phyloP scores from a whole-genome alignment of 2,797 vertebrate genomes.

The Hypotaenidia okinawae region DNA sequence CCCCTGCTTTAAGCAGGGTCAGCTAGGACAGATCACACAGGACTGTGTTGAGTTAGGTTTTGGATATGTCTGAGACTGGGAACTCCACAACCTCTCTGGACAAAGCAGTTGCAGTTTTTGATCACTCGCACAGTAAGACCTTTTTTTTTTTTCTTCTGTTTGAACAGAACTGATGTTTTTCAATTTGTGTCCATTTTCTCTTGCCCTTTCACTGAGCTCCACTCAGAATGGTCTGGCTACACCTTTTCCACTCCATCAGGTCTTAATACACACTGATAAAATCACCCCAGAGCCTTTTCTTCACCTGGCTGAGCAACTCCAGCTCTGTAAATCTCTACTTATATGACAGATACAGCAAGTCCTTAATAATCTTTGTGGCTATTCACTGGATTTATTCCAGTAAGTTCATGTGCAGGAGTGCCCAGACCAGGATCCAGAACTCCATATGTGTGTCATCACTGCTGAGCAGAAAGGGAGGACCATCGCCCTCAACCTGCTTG shows the following conservation, averaged over 20 bases:
- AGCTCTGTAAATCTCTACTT: background rate
- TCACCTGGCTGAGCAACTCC: background rate
- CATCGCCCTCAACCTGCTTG: background rate
- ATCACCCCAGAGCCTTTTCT: background rate
- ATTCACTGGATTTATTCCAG: background rate
- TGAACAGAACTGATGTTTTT: background rate
- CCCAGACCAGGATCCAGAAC: background rate
- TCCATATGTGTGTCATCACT: background rate
- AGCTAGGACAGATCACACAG: background rate
- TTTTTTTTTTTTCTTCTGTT: background rate
- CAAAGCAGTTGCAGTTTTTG: background rate
- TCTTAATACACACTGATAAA: background rate
- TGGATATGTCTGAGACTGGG: background rate
- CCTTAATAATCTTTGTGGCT: background rate
- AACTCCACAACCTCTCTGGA: background rate
- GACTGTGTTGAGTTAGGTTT: background rate
- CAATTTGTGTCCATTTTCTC: background rate
- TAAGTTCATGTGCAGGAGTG: background rate
- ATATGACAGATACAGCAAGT: too few species aligned
- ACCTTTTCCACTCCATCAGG: background rate
- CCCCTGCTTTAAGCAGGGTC: background rate
- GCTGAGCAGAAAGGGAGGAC: background rate
- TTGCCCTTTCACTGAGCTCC: background rate
- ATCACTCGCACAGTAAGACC: background rate
- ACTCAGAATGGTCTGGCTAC: background rate